phyloP scores from a whole-genome alignment of 2,797 vertebrate genomes.

The Ataeniobius toweri region DNA sequence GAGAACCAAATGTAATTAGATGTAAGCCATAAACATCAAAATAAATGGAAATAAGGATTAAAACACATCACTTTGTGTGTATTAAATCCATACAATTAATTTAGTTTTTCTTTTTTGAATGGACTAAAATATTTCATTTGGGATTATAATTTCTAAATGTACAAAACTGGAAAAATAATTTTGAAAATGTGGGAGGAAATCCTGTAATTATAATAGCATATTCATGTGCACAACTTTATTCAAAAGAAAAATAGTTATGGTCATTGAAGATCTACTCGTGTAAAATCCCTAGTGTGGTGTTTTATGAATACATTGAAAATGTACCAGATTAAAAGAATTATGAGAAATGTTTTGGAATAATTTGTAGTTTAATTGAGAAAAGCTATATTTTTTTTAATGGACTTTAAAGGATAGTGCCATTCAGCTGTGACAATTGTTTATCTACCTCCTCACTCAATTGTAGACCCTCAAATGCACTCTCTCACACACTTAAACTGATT shows the following conservation, averaged over 20 bases:
- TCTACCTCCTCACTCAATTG: not conserved
- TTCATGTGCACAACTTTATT: not conserved
- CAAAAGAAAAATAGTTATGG: not conserved
- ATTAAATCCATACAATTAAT: not conserved
- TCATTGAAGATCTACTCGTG: not conserved
- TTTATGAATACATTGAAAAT: not conserved
- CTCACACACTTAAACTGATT: slow-evolving; percentile 27
- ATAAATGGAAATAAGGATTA: not conserved
- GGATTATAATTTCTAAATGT: not conserved
- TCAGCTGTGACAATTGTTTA: not conserved
- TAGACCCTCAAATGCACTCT: slow-evolving; percentile 9
- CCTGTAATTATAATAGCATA: not conserved
- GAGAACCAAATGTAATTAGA: not conserved
- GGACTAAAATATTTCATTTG: no score
- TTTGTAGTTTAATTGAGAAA: not conserved
- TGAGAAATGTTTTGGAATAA: not conserved
- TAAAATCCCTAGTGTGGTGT: not conserved
- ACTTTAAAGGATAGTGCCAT: not conserved
- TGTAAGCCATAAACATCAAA: not conserved
- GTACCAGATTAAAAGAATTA: no score
- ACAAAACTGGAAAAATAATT: not conserved
- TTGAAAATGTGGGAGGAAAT: not conserved
- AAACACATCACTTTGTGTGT: not conserved
- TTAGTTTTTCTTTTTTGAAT: no score
- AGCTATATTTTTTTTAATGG: not conserved